Percentiles rank a stretch among this genome's conserved stretches.
Evolutionary conservation across 2,113 vertebrate genomes (phyloP).

Genomic region (Otis tarda): DNA sequence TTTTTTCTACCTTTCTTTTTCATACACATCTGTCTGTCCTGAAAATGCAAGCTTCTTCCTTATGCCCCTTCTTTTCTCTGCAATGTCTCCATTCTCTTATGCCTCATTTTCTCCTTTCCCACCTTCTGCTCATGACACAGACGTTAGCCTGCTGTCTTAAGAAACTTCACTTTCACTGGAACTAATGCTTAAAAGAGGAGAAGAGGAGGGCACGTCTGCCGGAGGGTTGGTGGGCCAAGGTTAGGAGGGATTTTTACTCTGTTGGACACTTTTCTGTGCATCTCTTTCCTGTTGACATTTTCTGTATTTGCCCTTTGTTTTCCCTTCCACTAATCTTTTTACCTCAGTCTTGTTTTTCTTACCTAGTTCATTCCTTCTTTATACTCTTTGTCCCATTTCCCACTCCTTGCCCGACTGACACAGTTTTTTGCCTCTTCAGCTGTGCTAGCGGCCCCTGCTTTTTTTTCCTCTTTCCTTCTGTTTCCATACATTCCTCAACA

Average conservation of each 20-base stretch:
- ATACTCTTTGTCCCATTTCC: not conserved
- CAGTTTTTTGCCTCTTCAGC: not conserved
- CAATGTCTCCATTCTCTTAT: not conserved
- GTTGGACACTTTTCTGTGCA: fast-evolving
- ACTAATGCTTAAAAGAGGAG: not conserved
- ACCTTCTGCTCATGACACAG: not conserved
- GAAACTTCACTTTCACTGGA: not conserved
- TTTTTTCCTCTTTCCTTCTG: not conserved
- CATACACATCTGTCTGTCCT: not conserved
- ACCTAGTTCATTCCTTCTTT: not conserved
- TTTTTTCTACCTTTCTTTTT: not conserved
- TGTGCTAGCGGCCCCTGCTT: not conserved
- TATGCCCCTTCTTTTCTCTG: not conserved
- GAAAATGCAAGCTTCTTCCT: not conserved
- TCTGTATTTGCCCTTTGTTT: not conserved
- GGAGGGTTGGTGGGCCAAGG: not conserved
- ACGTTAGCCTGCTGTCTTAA: not conserved
- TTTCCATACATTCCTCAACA: not conserved
- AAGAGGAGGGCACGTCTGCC: not conserved
- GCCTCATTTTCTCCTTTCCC: not conserved
- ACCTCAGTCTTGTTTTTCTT: not conserved
- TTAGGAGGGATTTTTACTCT: not conserved
- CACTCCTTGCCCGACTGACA: not conserved
- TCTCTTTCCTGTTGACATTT: not conserved
- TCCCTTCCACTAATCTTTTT: not conserved